Evolutionary conservation across 1,140 invertebrate genomes (phyloP), one percentile per base, ranked within the genome.

Genomic region (Philopotamus ludificatus): DNA sequence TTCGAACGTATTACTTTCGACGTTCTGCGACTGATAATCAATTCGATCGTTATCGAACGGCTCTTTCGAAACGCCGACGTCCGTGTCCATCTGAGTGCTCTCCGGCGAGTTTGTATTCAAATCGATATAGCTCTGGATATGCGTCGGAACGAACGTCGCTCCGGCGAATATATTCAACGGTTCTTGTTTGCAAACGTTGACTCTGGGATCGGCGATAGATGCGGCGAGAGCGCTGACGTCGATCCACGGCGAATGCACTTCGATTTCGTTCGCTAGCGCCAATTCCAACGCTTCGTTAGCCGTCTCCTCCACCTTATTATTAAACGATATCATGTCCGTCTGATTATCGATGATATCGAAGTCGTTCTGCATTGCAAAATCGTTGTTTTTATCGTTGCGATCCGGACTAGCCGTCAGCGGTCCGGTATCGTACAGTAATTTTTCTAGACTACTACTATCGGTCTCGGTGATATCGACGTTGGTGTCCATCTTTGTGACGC

Each of bases 191-290:
- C 81, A 73, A 70, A 83, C 74, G 74, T 78, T 81, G 0, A 82
- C 76, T 26, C 79, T 79, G 10, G 76, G 79, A 72, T 79, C 77
- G 72, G 79, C 77, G 66, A 82, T 79, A 4, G 82, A 79, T 1
- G 83, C 78, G 9, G 84, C 81, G 54, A 88, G 74, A 47, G 87
- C 83, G 59, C 84, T 86, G 1, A 87, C 86, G 70, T 89, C 85
- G 4, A 87, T 80, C 88, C 88, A 90, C 3, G 86, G 83, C 7
- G 85, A 85, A 64, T 88, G 85, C 28, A 87, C 76, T 76, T 89
- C 88, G 61, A 89, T 84, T 70, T 90, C 87, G n/a, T 86, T 86
- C 0, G 87, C 87, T 55, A 89, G 77, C 4, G 88, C 86, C 58
- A 89, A 71, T 71, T 89, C 84, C 49, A 89, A 79, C 1, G 87